Base-by-base conservation (phyloP, 1,140 invertebrate genomes). In the Diabrotica virgifera region DNA sequence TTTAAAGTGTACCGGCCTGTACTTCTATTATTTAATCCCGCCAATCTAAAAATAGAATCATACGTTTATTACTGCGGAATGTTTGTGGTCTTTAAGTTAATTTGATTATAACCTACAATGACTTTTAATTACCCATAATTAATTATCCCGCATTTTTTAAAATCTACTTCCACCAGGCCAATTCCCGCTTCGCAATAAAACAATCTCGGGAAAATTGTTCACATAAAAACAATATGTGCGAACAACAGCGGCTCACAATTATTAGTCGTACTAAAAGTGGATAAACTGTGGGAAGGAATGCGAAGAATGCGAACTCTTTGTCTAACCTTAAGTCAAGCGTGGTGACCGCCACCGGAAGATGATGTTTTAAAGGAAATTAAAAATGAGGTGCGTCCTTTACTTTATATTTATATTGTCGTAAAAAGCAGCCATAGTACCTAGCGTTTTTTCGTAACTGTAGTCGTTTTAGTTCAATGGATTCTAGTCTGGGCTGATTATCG, bases 211-310 rank as follows among this genome's bases (percentile, higher is more conserved):
- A 46, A 59, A 14, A 14, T 59, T 8, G 5, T 50, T 24, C 7
- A 12, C 14, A 13, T 14, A 14, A 37, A 59, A 50, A 51, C 36
- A 46, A 11, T 40, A 59, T 59, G 38, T 38, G 58, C 37, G 8
- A 59, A 59, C 58, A 13, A n/a, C 55, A 10, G n/a, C 40, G 6
- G 36, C 35, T 36, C 40, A 50, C 10, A 59, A 50, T 46, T 53
- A 62, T 62, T 62, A 62, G 37, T 62, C 12, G 51, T 62, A 54
- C 14, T 62, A 53, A 62, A 38, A 36, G 24, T 54, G 40, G 35
- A 52, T 50, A 52, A 40, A 40, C 59, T 66, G 64, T 66, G 65
- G 65, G 65, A 67, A 67, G 65, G 65, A 63, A 67, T 67, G 53
- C 24, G 8, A 13, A 37, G 59, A 67, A 67, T 67, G 65, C 24